Base-by-base conservation (phyloP, 2,888 invertebrate species). In the Idaea aversata region DNA sequence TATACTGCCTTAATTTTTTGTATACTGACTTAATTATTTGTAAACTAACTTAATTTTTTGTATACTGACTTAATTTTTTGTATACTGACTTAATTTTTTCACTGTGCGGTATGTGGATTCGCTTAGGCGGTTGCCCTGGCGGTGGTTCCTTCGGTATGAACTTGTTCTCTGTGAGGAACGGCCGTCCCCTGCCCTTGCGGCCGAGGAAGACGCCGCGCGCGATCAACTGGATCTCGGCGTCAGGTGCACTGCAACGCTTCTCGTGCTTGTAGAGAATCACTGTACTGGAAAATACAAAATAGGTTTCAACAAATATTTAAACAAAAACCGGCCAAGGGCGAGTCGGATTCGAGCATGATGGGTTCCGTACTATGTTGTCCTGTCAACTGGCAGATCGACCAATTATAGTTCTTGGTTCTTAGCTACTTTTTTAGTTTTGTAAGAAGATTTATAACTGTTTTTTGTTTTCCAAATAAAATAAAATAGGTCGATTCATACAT, bases 181-280 rank as follows among this genome's bases (percentile, higher is more conserved):
- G 89, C 0, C 91, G 72, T 25, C 80, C 70, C 7, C 87, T 81
- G 0, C 84, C 89, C 71, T 85, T 86, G 13, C 82, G 80, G 4
- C 90, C 90, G 0, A 92, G 75, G 64, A 71, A 81, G 2, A 73
- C 69, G 0, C 87, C 88, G 4, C 92, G 87, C 7, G 92, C 91
- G n/a, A 72, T 73, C 71, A 92, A 75, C 38, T 88, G 88, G 0
- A 78, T 57, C 2, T 62, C 61, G 0, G 84, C 84, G 66, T 90
- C 88, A 0, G 82, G 79, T 0, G 87, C 82, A 0, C 57, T 15
- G 70, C 91, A 92, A 0, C 83, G 82, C 77, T 90, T 90, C 82
- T 93, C 91, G 61, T 93, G 92, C 66, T 91, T 91, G 76, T 91
- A 92, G 1, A 92, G 75, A 57, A 88, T 90, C n/a, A 88, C 87